Evolutionary conservation across 2,797 vertebrate species (phyloP).

Genomic region (Xyrichtys novacula): DNA sequence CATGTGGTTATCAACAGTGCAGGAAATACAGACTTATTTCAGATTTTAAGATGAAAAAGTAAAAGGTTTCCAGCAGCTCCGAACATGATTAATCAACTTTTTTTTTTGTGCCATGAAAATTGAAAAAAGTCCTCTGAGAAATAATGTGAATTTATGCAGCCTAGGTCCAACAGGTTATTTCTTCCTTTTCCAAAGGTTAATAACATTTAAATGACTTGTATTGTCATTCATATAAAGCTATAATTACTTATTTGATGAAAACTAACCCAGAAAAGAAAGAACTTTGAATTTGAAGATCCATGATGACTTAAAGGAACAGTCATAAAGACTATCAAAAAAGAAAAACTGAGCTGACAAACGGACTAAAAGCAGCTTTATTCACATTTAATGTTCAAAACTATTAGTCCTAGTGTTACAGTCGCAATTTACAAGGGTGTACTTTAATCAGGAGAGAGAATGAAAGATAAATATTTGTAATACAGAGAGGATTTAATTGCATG

Average conservation of each 20-base stretch:
- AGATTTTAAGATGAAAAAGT: background rate
- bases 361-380: too few relatives aligned
- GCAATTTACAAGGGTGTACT: too few relatives aligned
- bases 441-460: too few relatives aligned
- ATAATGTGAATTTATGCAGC: background rate
- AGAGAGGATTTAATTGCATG: too few relatives aligned
- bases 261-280: background rate
- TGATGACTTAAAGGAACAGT: background rate
- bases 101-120: conserved; percentile 1
- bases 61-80: background rate
- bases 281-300: background rate
- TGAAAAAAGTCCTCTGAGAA: conserved; percentile 2
- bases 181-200: conserved; percentile 26
- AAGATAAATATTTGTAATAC: too few relatives aligned
- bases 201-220: conserved; percentile 2
- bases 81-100: conserved; percentile 9
- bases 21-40: conserved; percentile 7
- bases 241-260: conserved; percentile 13
- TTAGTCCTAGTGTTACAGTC: too few relatives aligned
- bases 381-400: too few relatives aligned
- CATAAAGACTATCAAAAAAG: too few relatives aligned
- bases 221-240: conserved; percentile 8
- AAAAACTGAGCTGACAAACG: background rate
- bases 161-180: background rate
- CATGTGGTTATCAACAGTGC: conserved; percentile 1